Evolutionary conservation across 2,797 vertebrate species (phyloP).

Genomic region (Smutsia temminckii): DNA sequence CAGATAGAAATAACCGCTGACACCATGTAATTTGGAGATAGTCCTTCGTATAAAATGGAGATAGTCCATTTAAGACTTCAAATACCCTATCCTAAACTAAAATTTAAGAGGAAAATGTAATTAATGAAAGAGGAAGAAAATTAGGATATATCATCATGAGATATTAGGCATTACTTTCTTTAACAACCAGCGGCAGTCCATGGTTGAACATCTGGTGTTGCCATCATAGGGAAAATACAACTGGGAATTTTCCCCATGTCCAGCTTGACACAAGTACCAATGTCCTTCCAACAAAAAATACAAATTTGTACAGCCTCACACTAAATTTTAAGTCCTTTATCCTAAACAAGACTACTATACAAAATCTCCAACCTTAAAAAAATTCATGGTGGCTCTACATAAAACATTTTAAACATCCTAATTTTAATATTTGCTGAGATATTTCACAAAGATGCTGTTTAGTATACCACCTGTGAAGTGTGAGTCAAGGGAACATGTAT

Average conservation of each 20-base stretch:
- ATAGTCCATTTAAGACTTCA: not conserved
- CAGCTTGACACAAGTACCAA: not conserved
- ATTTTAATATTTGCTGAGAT: slow-evolving; percentile 15
- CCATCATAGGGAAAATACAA: not conserved
- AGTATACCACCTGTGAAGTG: not conserved
- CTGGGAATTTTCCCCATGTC: not conserved
- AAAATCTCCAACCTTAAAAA: not conserved
- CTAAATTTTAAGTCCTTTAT: not conserved
- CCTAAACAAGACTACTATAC: not conserved
- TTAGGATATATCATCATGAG: not conserved
- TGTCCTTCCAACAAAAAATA: not conserved
- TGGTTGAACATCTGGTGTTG: not conserved
- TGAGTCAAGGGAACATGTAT: not conserved
- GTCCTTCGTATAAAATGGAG: not conserved
- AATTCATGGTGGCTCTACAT: not conserved
- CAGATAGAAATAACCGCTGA: not conserved
- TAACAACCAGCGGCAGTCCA: not conserved
- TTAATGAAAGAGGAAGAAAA: not conserved
- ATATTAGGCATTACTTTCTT: not conserved
- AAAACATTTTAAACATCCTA: not conserved
- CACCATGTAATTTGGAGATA: not conserved
- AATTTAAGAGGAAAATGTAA: not conserved
- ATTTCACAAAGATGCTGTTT: not conserved
- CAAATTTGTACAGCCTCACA: not conserved
- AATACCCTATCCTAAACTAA: not conserved